Percentiles rank a stretch among this genome's conserved stretches.
Conservation (phyloP, 2,888 invertebrate genomes). For the Helleia helle region DNA sequence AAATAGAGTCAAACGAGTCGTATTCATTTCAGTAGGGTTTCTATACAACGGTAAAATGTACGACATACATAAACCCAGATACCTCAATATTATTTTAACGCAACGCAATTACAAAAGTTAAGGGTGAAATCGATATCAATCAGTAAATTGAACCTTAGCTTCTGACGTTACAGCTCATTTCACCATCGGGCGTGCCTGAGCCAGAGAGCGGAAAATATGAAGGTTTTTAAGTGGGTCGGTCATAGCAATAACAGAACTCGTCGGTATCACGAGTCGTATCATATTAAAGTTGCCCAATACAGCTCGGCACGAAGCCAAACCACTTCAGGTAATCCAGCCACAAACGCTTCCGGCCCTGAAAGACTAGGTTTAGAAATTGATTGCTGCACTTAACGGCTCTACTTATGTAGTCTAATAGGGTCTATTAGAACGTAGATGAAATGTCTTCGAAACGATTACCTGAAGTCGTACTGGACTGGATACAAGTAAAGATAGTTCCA, state of each 20-base stretch:
- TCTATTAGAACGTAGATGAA: too few species aligned
- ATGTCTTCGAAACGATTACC: too few species aligned
- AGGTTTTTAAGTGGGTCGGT: slow-evolving; percentile 6
- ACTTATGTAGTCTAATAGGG: too few species aligned
- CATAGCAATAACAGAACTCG: slow-evolving; percentile 2
- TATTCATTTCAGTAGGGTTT: too few species aligned
- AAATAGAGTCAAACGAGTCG: too few species aligned
- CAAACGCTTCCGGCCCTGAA: slow-evolving; percentile 22
- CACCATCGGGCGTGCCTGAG: not conserved
- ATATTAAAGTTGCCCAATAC: slow-evolving; percentile 20
- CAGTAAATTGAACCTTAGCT: not conserved
- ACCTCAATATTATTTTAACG: slow-evolving; percentile 2
- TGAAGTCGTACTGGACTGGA: too few species aligned
- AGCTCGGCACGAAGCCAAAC: slow-evolving; percentile 35
- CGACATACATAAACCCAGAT: too few species aligned
- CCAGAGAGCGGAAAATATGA: slow-evolving; percentile 2
- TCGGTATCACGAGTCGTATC: slow-evolving; percentile 11
- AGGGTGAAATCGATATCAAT: not conserved
- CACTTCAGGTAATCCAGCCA: slow-evolving; percentile 40
- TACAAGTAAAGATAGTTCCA: too few species aligned
- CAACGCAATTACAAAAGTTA: slow-evolving; percentile 1
- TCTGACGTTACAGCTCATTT: not conserved
- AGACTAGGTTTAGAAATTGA: slow-evolving; percentile 26
- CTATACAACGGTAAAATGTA: too few species aligned
- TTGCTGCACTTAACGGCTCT: slow-evolving; percentile 16